Conservation (phyloP, 2,888 invertebrate genomes). For the Xanthorhoe spadicearia region DNA sequence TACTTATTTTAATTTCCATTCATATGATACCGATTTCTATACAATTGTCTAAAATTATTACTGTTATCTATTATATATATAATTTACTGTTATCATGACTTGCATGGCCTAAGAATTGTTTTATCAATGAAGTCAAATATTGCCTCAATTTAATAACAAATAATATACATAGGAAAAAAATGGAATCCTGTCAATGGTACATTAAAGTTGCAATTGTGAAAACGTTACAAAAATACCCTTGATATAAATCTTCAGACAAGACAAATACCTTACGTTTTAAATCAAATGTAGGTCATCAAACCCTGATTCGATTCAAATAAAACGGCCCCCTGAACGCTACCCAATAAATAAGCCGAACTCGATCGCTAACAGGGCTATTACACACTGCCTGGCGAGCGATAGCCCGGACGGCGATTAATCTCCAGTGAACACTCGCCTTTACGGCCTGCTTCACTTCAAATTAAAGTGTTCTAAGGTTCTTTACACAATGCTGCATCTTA, state of each 20-base stretch:
- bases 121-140: too few species aligned
- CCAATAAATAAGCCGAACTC: conserved; percentile 38
- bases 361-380: conserved; percentile 46
- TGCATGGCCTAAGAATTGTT: too few species aligned
- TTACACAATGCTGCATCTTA: conserved; percentile 4
- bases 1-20: too few species aligned
- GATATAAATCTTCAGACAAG: not conserved
- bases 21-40: too few species aligned
- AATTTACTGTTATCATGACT: too few species aligned
- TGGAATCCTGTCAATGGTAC: too few species aligned
- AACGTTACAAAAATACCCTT: not conserved
- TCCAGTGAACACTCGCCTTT: conserved; percentile 41
- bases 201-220: not conserved
- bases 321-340: conserved; percentile 27
- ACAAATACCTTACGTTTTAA: conserved; percentile 19
- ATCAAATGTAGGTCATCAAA: conserved; percentile 34
- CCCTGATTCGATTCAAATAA: conserved; percentile 35
- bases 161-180: too few species aligned
- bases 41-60: too few species aligned
- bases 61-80: too few species aligned
- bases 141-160: too few species aligned
- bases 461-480: conserved; percentile 9
- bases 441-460: conserved; percentile 38
- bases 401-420: conserved; percentile 41
- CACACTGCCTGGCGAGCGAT: conserved; percentile 42